phyloP scores from a whole-genome alignment of 2,797 vertebrate genomes.

The Lutjanus campechanus region DNA sequence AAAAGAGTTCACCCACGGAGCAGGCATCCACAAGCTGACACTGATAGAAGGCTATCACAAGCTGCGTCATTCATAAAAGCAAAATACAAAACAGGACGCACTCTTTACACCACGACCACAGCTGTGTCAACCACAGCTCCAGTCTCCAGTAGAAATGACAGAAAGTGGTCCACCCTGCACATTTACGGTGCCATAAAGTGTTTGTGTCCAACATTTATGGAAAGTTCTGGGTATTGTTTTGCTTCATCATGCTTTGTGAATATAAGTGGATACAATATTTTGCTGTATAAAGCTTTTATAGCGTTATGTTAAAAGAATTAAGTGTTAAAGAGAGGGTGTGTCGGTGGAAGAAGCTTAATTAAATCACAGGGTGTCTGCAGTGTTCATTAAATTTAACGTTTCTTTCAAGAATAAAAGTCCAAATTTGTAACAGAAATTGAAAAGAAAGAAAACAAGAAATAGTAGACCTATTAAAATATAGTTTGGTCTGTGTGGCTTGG shows the following conservation, averaged over 20 bases:
- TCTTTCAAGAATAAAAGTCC: conserved; percentile 17
- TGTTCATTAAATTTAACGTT: conserved; percentile 35
- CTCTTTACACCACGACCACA: conserved; percentile 48
- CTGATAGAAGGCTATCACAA: conserved; percentile 68
- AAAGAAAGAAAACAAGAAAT: conserved; percentile 48
- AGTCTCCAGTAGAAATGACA: conserved; percentile 28
- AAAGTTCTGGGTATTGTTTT: conserved; percentile 40
- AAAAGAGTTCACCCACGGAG: conserved; percentile 43
- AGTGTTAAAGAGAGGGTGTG: conserved; percentile 43
- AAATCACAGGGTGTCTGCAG: conserved; percentile 31
- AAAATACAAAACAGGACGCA: conserved; percentile 77
- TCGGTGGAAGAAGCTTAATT: conserved; percentile 13
- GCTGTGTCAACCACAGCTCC: conserved; percentile 72
- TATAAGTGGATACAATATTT: conserved; percentile 6
- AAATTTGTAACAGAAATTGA: conserved; percentile 57
- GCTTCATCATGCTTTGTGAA: conserved; percentile 22
- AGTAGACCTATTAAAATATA: conserved; percentile 66
- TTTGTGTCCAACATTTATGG: conserved; percentile 37
- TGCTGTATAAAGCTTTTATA: conserved; percentile 20
- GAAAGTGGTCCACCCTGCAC: conserved; percentile 32
- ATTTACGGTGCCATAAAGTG: conserved; percentile 11
- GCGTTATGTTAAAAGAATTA: neutral
- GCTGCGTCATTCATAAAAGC: conserved; percentile 64
- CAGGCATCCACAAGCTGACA: conserved; percentile 69
- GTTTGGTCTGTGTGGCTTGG: conserved; percentile 71